Evolutionary conservation across 1,140 invertebrate species (phyloP).

Genomic region (Euschistus heros): DNA sequence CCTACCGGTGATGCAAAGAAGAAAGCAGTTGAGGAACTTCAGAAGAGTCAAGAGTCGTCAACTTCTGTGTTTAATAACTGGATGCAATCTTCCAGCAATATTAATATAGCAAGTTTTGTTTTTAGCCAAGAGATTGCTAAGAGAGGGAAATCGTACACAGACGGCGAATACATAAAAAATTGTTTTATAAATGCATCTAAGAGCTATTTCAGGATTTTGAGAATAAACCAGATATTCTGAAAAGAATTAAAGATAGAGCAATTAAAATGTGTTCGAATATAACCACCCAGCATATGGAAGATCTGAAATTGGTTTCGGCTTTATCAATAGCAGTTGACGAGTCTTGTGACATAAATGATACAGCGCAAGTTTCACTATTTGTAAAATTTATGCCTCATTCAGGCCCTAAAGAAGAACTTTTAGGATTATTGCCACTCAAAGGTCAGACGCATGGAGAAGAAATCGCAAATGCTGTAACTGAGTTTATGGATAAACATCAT

Average conservation of each 20-base stretch:
- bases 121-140: too few relatives aligned
- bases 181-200: too few relatives aligned
- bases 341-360: too few relatives aligned
- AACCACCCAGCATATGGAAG: constrained; percentile 30
- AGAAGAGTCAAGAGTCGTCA: too few relatives aligned
- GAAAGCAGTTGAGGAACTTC: background rate
- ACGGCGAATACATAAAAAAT: too few relatives aligned
- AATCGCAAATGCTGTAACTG: constrained; percentile 31
- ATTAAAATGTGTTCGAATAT: constrained; percentile 33
- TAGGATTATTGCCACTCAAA: too few relatives aligned
- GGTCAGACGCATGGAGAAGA: constrained; percentile 32
- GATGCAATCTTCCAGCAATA: too few relatives aligned
- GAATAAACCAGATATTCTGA: constrained; percentile 32
- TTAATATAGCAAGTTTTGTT: too few relatives aligned
- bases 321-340: too few relatives aligned
- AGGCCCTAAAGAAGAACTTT: constrained; percentile 22
- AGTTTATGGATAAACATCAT: constrained; percentile 31
- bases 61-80: too few relatives aligned
- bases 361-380: constrained; percentile 32
- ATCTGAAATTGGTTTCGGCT: constrained; percentile 30
- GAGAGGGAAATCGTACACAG: too few relatives aligned
- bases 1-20: constrained; percentile 4
- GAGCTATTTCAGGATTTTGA: constrained; percentile 33
- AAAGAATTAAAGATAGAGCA: constrained; percentile 32
- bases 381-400: constrained; percentile 29